Conservation (phyloP, 2,888 invertebrate species). For the Xylocampa areola region DNA sequence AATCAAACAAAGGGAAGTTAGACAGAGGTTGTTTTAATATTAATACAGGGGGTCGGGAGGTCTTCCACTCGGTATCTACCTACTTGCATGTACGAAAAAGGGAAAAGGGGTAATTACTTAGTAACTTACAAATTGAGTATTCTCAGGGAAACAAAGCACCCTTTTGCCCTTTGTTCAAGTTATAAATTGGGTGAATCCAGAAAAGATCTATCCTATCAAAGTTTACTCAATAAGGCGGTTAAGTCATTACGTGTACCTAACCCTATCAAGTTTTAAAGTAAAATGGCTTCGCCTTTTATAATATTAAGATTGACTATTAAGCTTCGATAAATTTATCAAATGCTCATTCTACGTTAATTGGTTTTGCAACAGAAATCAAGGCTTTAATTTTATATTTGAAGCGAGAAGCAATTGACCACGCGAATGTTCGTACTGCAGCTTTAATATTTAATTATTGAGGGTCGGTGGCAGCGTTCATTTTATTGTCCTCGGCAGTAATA, state of each 20-base stretch:
- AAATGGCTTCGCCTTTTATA: conserved; percentile 61
- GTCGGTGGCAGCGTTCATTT: conserved; percentile 70
- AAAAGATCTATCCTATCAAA: conserved; percentile 25
- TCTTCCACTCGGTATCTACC: conserved; percentile 8
- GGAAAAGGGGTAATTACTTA: conserved; percentile 37
- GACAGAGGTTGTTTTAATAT: conserved; percentile 35
- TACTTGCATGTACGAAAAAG: conserved; percentile 18
- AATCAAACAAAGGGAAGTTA: conserved; percentile 38
- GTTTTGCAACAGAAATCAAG: conserved; percentile 67
- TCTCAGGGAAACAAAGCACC: conserved; percentile 24
- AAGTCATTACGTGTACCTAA: conserved; percentile 23
- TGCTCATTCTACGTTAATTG: conserved; percentile 60
- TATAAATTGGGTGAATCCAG: conserved; percentile 21
- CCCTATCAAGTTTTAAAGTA: conserved; percentile 44
- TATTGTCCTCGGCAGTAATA: conserved; percentile 74
- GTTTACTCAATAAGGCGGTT: conserved; percentile 16
- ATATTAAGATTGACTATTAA: conserved; percentile 67
- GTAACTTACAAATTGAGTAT: conserved; percentile 36
- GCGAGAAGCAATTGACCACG: conserved; percentile 57
- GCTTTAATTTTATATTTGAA: conserved; percentile 65
- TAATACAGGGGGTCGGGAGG: conserved; percentile 18
- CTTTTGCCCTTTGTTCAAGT: conserved; percentile 19
- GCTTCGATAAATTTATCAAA: conserved; percentile 59
- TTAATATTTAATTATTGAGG: conserved; percentile 71
- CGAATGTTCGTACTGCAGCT: conserved; percentile 65